These are phyloP conservation scores for Drosophila helvetica DNA, from an alignment of 2,888 invertebrate species.

Conservation along the genomic window DNA sequence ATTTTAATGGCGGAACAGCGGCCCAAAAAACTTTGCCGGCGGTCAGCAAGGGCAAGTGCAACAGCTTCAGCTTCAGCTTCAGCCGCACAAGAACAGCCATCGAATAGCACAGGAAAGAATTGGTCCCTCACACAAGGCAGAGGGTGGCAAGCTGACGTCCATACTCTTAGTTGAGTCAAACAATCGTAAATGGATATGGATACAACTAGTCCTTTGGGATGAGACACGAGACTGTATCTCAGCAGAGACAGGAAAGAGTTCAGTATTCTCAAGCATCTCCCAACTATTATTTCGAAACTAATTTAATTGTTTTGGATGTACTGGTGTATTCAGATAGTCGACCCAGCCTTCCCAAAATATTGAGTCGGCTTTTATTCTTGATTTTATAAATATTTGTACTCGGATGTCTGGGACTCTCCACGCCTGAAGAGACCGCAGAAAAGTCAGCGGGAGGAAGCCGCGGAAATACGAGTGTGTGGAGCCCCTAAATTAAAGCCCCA, in stretches of 20 bases:
- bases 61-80: constrained; percentile 9
- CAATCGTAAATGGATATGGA: background rate
- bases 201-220: too few relatives aligned
- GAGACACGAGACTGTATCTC: background rate
- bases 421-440: constrained; percentile 26
- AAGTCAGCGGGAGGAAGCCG: constrained; percentile 30
- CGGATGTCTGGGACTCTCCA: background rate
- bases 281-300: too few relatives aligned
- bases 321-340: too few relatives aligned
- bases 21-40: constrained; percentile 57
- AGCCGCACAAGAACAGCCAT: constrained; percentile 1
- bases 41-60: constrained; percentile 53
- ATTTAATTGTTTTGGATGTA: too few relatives aligned
- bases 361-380: background rate
- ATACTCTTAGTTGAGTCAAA: background rate
- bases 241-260: too few relatives aligned
- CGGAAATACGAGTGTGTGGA: constrained; percentile 48
- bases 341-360: too few relatives aligned
- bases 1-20: constrained; percentile 68
- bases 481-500: constrained; percentile 66
- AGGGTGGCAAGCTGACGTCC: background rate
- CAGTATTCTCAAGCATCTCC: too few relatives aligned
- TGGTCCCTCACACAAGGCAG: background rate
- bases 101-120: constrained; percentile 10
- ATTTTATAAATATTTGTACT: background rate